Evolutionary conservation across 2,113 vertebrate species (phyloP).

Genomic region (Cottus gobio): DNA sequence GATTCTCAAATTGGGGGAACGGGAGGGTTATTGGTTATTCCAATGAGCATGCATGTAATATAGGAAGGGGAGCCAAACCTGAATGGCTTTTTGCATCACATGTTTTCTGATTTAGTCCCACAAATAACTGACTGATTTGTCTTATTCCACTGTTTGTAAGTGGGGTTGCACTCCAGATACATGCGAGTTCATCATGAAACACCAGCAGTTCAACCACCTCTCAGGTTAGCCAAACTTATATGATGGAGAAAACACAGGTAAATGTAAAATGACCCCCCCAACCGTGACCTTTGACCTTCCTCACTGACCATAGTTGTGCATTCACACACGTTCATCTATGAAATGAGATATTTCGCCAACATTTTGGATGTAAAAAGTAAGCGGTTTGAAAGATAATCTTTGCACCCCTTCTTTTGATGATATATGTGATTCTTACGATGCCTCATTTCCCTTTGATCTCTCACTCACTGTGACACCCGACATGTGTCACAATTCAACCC

Average conservation of each 20-base stretch:
- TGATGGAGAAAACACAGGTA: neutral
- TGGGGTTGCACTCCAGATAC: no score
- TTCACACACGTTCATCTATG: neutral
- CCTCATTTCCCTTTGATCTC: constrained; percentile 1
- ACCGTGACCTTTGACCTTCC: neutral
- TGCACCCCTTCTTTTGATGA: neutral
- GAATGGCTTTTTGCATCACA: no score
- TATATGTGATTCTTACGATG: neutral
- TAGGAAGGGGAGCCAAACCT: no score
- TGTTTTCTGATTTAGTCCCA: no score
- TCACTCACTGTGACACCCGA: neutral
- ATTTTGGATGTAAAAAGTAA: constrained; percentile 10
- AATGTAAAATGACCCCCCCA: neutral
- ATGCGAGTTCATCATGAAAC: no score
- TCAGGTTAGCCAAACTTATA: neutral
- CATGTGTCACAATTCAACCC: constrained; percentile 6
- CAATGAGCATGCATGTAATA: no score
- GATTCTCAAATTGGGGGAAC: no score
- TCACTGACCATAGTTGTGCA: neutral
- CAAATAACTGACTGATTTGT: no score
- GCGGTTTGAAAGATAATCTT: neutral
- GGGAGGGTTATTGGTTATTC: no score
- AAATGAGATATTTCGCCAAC: neutral
- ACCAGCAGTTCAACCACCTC: neutral
- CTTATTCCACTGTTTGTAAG: no score